Conservation (phyloP, 2,888 invertebrate species). For the Heliconius sara region DNA sequence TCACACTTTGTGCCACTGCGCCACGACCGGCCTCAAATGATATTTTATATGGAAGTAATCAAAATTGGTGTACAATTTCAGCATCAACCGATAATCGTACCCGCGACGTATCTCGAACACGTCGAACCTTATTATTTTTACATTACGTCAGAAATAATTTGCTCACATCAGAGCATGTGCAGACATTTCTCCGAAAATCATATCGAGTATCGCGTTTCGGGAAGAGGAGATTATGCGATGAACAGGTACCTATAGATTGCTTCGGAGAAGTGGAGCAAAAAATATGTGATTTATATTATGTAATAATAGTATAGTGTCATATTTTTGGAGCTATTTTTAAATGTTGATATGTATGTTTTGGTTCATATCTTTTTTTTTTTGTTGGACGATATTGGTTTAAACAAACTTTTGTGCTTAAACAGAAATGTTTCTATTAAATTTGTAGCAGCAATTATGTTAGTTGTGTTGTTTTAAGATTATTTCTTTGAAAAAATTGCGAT, state of each 20-base stretch:
- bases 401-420: background rate
- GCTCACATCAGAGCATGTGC: conserved; percentile 47
- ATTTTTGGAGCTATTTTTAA: background rate
- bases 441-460: too few relatives aligned
- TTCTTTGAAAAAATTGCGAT: too few relatives aligned
- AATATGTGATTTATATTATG: conserved; percentile 5
- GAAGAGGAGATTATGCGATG: conserved; percentile 46
- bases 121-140: conserved; percentile 49
- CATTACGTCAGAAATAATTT: conserved; percentile 50
- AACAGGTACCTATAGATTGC: conserved; percentile 33
- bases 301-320: conserved; percentile 6
- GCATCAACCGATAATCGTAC: conserved; percentile 46
- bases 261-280: conserved; percentile 34
- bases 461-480: too few relatives aligned
- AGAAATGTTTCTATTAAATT: too few relatives aligned
- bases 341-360: background rate
- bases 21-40: too few relatives aligned
- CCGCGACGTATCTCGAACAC: conserved; percentile 43
- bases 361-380: accelerated
- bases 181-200: conserved; percentile 47
- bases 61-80: conserved; percentile 41
- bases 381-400: background rate
- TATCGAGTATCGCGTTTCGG: conserved; percentile 47
- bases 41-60: background rate
- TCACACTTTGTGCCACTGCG: too few relatives aligned